Conservation (phyloP, 1,140 invertebrate genomes). For the Eriosoma lanigerum region DNA sequence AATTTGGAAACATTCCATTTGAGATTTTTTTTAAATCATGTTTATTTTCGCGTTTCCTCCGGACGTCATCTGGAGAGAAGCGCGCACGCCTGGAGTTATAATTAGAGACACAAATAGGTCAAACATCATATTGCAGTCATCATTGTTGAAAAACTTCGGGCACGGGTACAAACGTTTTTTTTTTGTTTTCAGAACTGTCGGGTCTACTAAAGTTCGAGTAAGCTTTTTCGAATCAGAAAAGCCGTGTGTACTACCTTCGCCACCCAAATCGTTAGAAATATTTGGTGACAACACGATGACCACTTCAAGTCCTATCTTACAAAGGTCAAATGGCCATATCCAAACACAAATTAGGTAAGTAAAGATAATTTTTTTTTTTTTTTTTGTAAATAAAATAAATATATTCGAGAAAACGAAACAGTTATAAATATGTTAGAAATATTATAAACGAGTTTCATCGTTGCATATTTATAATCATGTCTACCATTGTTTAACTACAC, state of each 20-base stretch:
- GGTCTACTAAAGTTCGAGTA: slow-evolving; percentile 69
- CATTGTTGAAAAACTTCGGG: not conserved
- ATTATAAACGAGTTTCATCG: not conserved
- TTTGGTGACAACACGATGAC: slow-evolving; percentile 60
- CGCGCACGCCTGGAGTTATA: slow-evolving; percentile 49
- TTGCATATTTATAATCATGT: not conserved
- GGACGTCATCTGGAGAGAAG: slow-evolving; percentile 48
- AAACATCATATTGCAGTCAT: slow-evolving; percentile 18
- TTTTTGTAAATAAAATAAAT: not conserved
- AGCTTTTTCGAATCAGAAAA: slow-evolving; percentile 77
- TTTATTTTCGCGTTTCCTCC: slow-evolving; percentile 47
- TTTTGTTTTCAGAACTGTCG: slow-evolving; percentile 46
- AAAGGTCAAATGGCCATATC: slow-evolving; percentile 57
- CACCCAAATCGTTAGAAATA: slow-evolving; percentile 60
- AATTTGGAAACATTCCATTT: slow-evolving; percentile 39
- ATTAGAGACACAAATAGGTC: slow-evolving; percentile 50
- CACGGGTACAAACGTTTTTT: not conserved
- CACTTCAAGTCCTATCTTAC: slow-evolving; percentile 59
- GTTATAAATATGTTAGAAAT: not conserved
- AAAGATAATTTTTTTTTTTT: not conserved
- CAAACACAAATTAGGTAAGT: slow-evolving; percentile 55
- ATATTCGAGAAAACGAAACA: not conserved
- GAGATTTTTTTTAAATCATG: slow-evolving; percentile 19
- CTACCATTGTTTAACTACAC: not conserved
- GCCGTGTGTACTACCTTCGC: slow-evolving; percentile 71